Base-by-base conservation (phyloP, 1,140 invertebrate species). In the Copidosoma floridanum region DNA sequence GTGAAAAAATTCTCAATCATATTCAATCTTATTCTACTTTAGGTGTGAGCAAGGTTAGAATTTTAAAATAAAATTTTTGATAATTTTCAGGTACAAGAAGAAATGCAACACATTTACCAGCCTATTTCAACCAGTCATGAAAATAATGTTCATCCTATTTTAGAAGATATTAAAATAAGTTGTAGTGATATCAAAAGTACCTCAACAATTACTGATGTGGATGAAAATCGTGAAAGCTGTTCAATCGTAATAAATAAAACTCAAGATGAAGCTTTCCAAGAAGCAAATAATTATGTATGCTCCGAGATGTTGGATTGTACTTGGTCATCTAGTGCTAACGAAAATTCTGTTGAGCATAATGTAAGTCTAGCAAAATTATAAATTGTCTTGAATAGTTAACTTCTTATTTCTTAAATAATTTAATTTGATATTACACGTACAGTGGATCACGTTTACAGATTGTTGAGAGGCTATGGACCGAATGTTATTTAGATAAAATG, bases 211-310 rank as follows among this genome's bases (percentile, higher is more conserved):
- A 68, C 66, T 35, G 64, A 66, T 11, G 61, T 66, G 2, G 75
- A 77, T 8, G 62, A 57, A 10, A 65, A 64, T 50, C 66, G 65
- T 23, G 75, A 71, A 56, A 68, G 69, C 12, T 58, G 68, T 26
- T 69, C 72, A 37, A 44, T 11, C 51, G 59, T 77, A 26, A 73
- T 69, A 32, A 69, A 62, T 21, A 70, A 69, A 18, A 77, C 71
- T 38, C 73, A 79, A 38, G 79, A 81, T 27, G 79, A 81, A 38
- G 79, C 78, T 40, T 72, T 81, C 18, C 71, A 77, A 14, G 79
- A 81, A 35, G 79, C 79, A 1, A 81, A 81, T 41, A 81, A 81
- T 65, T 81, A 81, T n/a, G 79, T 81, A 26, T 80, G 77, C 46
- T 79, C 77, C 1, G 79, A 79, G 60, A 80, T 81, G 78, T 51